Evolutionary conservation across 2,888 invertebrate species (phyloP).

Genomic region (Cyaniris semiargus): DNA sequence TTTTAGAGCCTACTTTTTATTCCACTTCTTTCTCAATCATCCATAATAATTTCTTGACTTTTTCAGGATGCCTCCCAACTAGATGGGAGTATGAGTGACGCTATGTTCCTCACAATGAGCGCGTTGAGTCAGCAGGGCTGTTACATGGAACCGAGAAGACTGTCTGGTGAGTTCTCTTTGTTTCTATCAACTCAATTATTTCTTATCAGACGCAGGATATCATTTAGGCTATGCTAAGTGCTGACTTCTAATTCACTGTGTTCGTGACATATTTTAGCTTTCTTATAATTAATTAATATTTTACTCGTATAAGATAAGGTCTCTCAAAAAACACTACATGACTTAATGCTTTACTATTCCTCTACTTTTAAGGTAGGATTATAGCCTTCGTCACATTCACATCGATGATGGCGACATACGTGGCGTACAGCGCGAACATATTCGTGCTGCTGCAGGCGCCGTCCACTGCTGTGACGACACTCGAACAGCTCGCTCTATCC

Average conservation of each 20-base stretch:
- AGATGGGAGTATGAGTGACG: slow-evolving; percentile 64
- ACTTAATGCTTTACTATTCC: background rate
- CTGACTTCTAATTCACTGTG: too few relatives aligned
- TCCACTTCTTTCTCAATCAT: background rate
- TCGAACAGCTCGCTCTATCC: slow-evolving; percentile 79
- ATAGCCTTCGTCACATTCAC: slow-evolving; percentile 57
- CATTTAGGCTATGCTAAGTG: too few relatives aligned
- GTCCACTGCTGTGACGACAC: slow-evolving; percentile 76
- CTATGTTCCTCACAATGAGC: slow-evolving; percentile 73
- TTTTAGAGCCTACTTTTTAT: too few relatives aligned
- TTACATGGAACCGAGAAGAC: slow-evolving; percentile 64
- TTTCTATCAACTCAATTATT: background rate
- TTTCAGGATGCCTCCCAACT: slow-evolving; percentile 53
- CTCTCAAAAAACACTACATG: too few relatives aligned
- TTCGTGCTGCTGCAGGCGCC: slow-evolving; percentile 84
- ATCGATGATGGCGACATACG: slow-evolving; percentile 81
- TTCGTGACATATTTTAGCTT: too few relatives aligned
- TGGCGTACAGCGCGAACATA: slow-evolving; percentile 84
- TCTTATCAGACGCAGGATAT: background rate
- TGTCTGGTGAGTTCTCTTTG: slow-evolving; percentile 50
- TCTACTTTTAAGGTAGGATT: slow-evolving; percentile 55
- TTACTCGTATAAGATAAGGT: too few relatives aligned
- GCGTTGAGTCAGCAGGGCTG: slow-evolving; percentile 82
- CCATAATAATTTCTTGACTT: background rate
- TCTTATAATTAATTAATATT: too few relatives aligned